Evolutionary conservation across 2,113 vertebrate species (phyloP).

Genomic region (Sturnus vulgaris): DNA sequence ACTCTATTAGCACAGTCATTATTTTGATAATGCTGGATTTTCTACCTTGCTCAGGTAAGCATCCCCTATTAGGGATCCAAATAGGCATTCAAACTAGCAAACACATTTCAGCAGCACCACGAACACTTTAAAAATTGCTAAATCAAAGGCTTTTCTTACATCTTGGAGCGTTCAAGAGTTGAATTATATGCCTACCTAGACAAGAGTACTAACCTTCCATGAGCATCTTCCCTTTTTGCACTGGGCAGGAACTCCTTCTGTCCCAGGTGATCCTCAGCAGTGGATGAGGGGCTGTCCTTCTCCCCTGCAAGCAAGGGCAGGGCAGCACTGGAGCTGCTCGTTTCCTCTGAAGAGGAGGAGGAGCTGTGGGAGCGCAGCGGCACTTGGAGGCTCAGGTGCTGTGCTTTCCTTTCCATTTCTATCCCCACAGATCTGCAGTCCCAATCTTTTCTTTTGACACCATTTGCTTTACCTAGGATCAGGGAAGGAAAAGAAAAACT

Average conservation of each 20-base stretch:
- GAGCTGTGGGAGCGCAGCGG: constrained; percentile 90
- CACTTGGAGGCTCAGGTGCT: constrained; percentile 90
- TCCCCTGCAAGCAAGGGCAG: constrained; percentile 90
- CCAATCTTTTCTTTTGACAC: constrained; percentile 80
- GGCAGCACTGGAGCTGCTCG: constrained; percentile 89
- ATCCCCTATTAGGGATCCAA: background rate
- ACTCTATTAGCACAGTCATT: background rate
- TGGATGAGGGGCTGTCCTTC: constrained; percentile 85
- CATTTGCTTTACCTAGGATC: constrained; percentile 75
- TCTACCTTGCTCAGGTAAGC: background rate
- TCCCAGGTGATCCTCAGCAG: constrained; percentile 74
- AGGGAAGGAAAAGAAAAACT: background rate
- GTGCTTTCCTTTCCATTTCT: constrained; percentile 83
- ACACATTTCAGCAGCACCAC: background rate
- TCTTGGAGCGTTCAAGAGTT: background rate
- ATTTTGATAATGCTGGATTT: background rate
- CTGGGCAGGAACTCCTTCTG: constrained; percentile 70
- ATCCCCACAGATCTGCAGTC: constrained; percentile 79
- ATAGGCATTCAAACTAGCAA: background rate
- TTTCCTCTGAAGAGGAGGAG: constrained; percentile 91
- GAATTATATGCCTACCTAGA: background rate
- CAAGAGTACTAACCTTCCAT: constrained; percentile 76
- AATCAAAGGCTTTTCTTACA: background rate
- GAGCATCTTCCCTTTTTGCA: constrained; percentile 74
- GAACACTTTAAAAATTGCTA: background rate